phyloP scores from a whole-genome alignment of 2,113 vertebrate genomes.

The Regulus satrapa region DNA sequence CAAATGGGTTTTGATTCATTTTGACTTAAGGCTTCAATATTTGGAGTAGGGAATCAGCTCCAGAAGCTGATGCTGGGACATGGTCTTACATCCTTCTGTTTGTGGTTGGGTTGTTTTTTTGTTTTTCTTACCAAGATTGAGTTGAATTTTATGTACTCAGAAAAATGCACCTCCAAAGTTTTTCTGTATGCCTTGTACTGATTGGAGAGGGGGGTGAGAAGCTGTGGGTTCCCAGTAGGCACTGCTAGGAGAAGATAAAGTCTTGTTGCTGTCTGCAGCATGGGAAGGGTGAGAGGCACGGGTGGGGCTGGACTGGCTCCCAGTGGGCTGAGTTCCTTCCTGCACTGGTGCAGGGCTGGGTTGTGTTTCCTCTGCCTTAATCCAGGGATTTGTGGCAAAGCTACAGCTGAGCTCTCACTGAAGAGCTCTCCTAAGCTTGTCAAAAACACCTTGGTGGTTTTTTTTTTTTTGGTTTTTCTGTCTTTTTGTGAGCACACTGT shows the following conservation, averaged over 20 bases:
- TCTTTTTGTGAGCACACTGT: neutral
- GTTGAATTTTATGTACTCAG: neutral
- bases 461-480: neutral
- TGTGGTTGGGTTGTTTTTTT: neutral
- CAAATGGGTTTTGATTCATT: neutral
- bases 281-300: neutral
- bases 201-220: neutral
- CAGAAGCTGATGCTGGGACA: neutral
- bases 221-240: neutral
- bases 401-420: neutral
- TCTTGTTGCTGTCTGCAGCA: rapidly evolving
- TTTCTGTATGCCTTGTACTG: neutral
- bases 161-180: neutral
- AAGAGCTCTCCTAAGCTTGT: neutral
- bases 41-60: neutral
- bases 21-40: neutral
- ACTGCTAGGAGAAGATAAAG: rapidly evolving
- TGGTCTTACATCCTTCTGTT: neutral
- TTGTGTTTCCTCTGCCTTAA: neutral
- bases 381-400: neutral
- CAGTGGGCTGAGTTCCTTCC: neutral
- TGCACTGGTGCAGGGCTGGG: rapidly evolving
- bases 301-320: neutral
- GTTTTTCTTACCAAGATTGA: neutral
- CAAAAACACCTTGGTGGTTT: neutral